Conservation (phyloP, 2,888 invertebrate species). For the Plagiodera versicolora region DNA sequence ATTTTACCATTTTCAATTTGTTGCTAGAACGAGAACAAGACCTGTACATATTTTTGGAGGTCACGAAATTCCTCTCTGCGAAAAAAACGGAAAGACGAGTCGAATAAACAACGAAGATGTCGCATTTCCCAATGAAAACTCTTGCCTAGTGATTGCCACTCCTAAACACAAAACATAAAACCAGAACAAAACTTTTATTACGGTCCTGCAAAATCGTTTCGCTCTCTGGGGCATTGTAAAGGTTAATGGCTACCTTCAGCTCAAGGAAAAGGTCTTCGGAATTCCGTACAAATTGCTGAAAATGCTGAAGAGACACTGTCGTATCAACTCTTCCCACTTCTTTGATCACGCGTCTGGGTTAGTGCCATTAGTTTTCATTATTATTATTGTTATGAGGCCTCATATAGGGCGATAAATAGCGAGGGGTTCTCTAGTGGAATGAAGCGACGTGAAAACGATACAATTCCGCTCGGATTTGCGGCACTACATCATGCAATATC, state of each 20-base stretch:
- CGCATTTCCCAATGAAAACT: slow-evolving; percentile 2
- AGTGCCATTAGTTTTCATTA: slow-evolving; percentile 31
- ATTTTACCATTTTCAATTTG: too few relatives aligned
- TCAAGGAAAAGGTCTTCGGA: slow-evolving; percentile 36
- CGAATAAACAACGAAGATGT: slow-evolving; percentile 12
- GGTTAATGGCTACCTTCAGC: slow-evolving; percentile 41
- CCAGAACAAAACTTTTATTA: slow-evolving; percentile 46
- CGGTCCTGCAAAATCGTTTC: slow-evolving; percentile 49
- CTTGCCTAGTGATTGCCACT: slow-evolving; percentile 42
- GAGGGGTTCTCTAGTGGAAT: background rate
- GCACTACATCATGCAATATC: too few relatives aligned
- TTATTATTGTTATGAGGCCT: slow-evolving; percentile 23
- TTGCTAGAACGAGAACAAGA: too few relatives aligned
- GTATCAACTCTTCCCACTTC: slow-evolving; percentile 44
- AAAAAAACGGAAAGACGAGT: too few relatives aligned
- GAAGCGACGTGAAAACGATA: background rate
- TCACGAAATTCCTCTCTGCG: too few relatives aligned
- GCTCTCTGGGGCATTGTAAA: slow-evolving; percentile 42
- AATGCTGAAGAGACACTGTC: slow-evolving; percentile 49
- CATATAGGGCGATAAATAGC: background rate
- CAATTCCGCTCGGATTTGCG: background rate
- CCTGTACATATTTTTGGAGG: too few relatives aligned
- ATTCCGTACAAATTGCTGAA: slow-evolving; percentile 46
- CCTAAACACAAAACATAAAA: slow-evolving; percentile 50
- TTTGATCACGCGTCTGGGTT: slow-evolving; percentile 30